Percentiles rank a stretch among this genome's conserved stretches.
Evolutionary conservation across 23 tunicate genomes (phyloP).

Genomic region (Styela plicata): DNA sequence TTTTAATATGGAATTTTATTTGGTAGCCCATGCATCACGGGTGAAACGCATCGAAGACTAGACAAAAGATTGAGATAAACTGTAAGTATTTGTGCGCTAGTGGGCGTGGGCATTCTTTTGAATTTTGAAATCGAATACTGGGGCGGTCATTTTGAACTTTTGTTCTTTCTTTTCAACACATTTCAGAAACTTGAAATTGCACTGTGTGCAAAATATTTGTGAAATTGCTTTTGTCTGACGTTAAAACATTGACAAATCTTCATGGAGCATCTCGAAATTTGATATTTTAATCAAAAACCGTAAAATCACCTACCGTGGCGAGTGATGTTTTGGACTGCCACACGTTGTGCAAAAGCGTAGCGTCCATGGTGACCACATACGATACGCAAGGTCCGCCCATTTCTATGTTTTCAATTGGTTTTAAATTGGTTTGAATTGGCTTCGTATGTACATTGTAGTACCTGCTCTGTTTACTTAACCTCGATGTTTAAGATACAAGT

Average conservation of each 20-base stretch:
- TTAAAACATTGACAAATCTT: no score
- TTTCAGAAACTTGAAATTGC: no score
- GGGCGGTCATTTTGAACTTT: background rate
- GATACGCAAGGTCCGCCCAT: background rate
- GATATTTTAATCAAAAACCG: background rate
- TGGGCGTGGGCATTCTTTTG: background rate
- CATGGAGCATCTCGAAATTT: no score
- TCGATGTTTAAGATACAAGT: background rate
- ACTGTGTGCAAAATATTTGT: no score
- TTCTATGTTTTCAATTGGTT: background rate
- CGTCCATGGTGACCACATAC: background rate
- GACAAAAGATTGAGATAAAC: no score
- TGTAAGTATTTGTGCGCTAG: no score
- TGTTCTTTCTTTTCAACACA: no score
- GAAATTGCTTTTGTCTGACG: no score
- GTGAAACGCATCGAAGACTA: no score
- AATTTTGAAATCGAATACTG: background rate
- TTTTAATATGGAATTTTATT: no score
- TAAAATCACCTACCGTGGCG: background rate
- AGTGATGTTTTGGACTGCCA: background rate
- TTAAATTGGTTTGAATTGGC: background rate
- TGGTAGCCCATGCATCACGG: no score
- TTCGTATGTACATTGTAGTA: background rate
- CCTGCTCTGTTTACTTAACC: background rate
- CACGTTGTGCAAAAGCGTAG: background rate